Evolutionary conservation across 1,140 invertebrate genomes (phyloP).

Genomic region (Eurytemora carolleeae): DNA sequence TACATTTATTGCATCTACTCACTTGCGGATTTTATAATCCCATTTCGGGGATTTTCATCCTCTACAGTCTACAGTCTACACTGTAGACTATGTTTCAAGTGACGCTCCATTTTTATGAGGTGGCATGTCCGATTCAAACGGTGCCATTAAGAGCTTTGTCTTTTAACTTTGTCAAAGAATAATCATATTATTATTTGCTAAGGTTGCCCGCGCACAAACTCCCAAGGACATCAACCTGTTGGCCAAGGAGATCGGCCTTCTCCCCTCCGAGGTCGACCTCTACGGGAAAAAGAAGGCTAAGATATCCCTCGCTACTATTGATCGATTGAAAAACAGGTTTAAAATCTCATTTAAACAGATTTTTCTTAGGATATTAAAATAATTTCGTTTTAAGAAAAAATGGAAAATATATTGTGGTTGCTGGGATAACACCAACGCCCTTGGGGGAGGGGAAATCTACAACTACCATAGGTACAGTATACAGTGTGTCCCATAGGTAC

Average conservation of each 20-base stretch:
- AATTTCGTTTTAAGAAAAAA: conserved; percentile 11
- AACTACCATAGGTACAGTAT: conserved; percentile 75
- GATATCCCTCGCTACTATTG: conserved; percentile 57
- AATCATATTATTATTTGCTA: too few relatives aligned
- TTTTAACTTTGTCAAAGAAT: too few relatives aligned
- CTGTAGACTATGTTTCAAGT: too few relatives aligned
- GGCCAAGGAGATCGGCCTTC: conserved; percentile 65
- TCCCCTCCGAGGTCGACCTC: conserved; percentile 54
- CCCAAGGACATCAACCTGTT: conserved; percentile 61
- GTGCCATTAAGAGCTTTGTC: too few relatives aligned
- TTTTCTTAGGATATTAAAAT: background rate
- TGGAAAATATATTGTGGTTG: conserved; percentile 9
- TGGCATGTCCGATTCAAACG: too few relatives aligned
- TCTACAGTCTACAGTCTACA: too few relatives aligned
- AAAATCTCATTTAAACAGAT: background rate
- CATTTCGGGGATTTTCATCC: too few relatives aligned
- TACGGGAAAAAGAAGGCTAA: conserved; percentile 94
- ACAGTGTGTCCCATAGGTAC: too few relatives aligned
- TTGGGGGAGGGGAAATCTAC: conserved; percentile 94
- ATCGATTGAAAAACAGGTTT: conserved; percentile 43
- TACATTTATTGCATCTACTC: too few relatives aligned
- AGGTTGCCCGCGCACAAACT: conserved; percentile 62
- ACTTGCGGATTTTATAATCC: too few relatives aligned
- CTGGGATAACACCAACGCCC: conserved; percentile 73
- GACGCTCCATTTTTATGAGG: too few relatives aligned